Conservation (phyloP, 2,797 vertebrate genomes). For the Gorsachius magnificus region DNA sequence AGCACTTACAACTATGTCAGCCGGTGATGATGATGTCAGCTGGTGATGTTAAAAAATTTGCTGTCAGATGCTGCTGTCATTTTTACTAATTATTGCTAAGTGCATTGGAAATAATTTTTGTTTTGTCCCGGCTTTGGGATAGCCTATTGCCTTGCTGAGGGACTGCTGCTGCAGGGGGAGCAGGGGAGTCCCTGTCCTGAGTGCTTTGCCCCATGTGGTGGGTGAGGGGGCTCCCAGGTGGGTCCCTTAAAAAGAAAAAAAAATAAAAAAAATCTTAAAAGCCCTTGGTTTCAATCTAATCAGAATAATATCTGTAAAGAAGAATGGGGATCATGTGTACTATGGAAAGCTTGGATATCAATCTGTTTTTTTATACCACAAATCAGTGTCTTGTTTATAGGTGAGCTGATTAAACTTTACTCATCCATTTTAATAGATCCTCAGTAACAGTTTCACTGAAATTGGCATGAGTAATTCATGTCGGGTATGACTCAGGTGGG, state of each 20-base stretch:
- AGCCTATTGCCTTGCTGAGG: not conserved
- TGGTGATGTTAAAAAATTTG: not conserved
- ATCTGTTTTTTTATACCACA: not conserved
- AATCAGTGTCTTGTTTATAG: not conserved
- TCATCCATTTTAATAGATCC: not conserved
- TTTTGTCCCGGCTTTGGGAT: not conserved
- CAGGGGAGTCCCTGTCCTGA: not conserved
- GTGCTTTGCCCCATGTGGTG: accelerated
- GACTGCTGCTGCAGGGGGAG: not conserved
- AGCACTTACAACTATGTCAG: not conserved
- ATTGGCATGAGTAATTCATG: not conserved
- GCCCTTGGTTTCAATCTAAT: not conserved
- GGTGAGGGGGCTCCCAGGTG: too few relatives aligned
- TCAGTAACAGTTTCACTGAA: not conserved
- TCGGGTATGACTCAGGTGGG: not conserved
- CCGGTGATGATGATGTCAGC: not conserved
- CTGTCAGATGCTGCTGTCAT: not conserved
- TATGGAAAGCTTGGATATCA: not conserved
- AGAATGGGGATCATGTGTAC: not conserved
- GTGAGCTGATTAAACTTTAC: not conserved
- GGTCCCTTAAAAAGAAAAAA: too few relatives aligned
- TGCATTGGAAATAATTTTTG: too few relatives aligned
- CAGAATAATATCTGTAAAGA: not conserved
- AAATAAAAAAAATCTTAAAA: not conserved
- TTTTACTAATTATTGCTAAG: not conserved